Base-by-base conservation (phyloP, 2,888 invertebrate genomes). In the Cartodere bifasciata region DNA sequence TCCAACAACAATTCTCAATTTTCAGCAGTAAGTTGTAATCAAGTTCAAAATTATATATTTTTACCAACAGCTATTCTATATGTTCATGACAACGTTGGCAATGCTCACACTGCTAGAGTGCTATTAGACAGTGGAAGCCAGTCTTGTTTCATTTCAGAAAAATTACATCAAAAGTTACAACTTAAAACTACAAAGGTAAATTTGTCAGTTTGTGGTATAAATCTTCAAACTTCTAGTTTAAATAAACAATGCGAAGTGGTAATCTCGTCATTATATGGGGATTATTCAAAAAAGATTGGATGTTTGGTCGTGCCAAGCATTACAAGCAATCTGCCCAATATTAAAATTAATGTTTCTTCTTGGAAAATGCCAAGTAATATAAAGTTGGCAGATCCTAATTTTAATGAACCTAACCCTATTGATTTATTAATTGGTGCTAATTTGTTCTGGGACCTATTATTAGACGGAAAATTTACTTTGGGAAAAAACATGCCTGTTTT, bases 381-480 rank as follows among this genome's bases (percentile, higher is more conserved):
- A 4, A 22, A 3, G 6, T 10, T 28, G 7, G 28, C 28, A 14
- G 28, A 28, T 17, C 14, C 14, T 4, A 4, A 14, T 17, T 28
- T 28, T 17, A 4, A 3, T 17, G 10, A n/a, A 17, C 17, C 28
- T 3, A 13, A 17, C 10, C 4, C 28, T 4, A 17, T 28, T n/a
- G 28, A 28, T 17, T 9, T 28, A 10, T 13, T 28, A 17, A 17
- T 28, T 4, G 28, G 28, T 4, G 28, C 28, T 11, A 3, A 13
- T 3, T 10, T 28, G 10, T 28, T 28, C 6, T 28, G 28, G 28
- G 28, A 28, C n/a, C 10, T 28, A 6, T 10, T 28, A 20, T 10
- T 16, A 3, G 17, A 25, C 4, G 13, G 13, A n/a, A 3, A 3
- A 4, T 3, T 25, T 4, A 25, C 11, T 11, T 4, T 25, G 4